Evolutionary conservation across 35 echinoderm and acorn worm genomes (phyloP), one percentile per base, ranked within the genome.

Genomic region (Eucidaris tribuloides): DNA sequence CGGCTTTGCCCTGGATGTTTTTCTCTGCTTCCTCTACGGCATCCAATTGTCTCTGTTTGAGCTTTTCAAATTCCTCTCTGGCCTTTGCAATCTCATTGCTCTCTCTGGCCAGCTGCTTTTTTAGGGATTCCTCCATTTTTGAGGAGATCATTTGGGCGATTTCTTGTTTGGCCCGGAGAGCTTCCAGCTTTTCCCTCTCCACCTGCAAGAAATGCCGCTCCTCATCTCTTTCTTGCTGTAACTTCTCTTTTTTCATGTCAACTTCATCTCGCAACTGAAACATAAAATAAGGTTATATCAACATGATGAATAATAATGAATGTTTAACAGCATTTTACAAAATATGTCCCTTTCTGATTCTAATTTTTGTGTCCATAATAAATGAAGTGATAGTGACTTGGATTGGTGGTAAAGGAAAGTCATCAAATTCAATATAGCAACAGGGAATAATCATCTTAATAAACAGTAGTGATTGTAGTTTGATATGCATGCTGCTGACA

Each of bases 151-250:
- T 66, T n/a, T 81, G 91, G 33, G 89, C 89, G n/a, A 97, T 43
- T 34, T 92, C 78, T 17, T 92, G 89, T 64, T 97, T 97, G 46
- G 84, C 80, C 42, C 84, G 78, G 15, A 92, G 82, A 28, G 89
- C 89, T 42, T 97, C 94, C 38, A 97, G 85, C 71, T 97, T 97
- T 42, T 92, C 84, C 34, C 85, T 46, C 57, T 97, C 94, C 60
- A 92, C 83, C 54, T 89, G 80, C 14, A 92, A 74, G 57, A 88
- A 91, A 42, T 97, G 89, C 31, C 82, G 46, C 41, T 97, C 94
- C 38, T 97, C 94, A 71, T 97, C 85, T 22, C 89, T 66, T 41
- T 97, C 93, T 11, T 70, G 78, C 40, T 97, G 89, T 19, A 97
- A 57, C 18, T 85, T 62, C 52, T 63, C 82, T 83, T 84, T 78